phyloP scores from a whole-genome alignment of 1,140 invertebrate species.

The Pseudomyrmex cubaensis region DNA sequence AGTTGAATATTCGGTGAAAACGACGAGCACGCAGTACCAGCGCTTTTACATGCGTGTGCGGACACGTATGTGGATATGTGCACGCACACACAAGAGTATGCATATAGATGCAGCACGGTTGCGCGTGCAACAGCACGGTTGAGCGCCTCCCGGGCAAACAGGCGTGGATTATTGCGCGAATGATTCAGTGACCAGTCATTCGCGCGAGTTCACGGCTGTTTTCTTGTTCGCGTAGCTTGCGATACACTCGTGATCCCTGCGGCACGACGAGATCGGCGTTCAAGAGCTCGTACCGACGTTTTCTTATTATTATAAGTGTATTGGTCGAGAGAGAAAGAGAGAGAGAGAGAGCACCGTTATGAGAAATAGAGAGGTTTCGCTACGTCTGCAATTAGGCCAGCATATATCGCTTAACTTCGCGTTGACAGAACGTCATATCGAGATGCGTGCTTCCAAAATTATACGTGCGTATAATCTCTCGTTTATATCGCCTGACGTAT shows the following conservation, averaged over 20 bases:
- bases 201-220: conserved; percentile 62
- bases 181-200: conserved; percentile 71
- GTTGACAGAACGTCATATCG: conserved; percentile 10
- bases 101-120: conserved; percentile 13
- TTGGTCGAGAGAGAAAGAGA: neutral
- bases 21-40: neutral
- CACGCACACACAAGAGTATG: neutral
- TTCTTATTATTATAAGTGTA: conserved; percentile 50
- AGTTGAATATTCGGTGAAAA: conserved; percentile 34
- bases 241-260: neutral
- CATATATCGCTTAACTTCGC: conserved; percentile 42
- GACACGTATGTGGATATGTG: neutral
- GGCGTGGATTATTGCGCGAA: conserved; percentile 66
- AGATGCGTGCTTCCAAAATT: conserved; percentile 21
- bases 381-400: conserved; percentile 51
- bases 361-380: conserved; percentile 12
- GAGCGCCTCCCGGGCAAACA: conserved; percentile 40
- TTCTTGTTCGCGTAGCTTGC: conserved; percentile 51
- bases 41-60: conserved; percentile 3
- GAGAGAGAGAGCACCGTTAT: conserved; percentile 18
- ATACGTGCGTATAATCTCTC: too few relatives aligned
- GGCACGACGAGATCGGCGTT: neutral
- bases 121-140: conserved; percentile 26
- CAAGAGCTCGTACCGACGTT: conserved; percentile 4
- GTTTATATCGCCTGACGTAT: neutral